Evolutionary conservation across 1,140 invertebrate genomes (phyloP).

Genomic region (Zophobas atratus): DNA sequence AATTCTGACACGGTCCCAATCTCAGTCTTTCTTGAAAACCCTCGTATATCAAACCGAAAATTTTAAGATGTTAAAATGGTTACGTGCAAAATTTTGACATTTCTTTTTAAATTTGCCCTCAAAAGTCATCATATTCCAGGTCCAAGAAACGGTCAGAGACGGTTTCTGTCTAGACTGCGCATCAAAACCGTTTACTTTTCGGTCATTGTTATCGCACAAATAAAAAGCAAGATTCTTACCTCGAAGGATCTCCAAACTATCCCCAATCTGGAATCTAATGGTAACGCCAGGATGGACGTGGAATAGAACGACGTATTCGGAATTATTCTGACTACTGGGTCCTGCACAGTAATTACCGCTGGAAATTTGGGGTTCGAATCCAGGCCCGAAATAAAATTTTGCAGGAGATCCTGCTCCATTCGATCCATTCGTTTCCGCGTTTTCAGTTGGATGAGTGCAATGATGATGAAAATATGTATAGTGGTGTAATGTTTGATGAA

Average conservation of each 20-base stretch:
- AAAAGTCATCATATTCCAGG: too few relatives aligned
- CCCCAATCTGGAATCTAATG: constrained; percentile 77
- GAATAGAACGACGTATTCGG: constrained; percentile 77
- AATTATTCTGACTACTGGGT: constrained; percentile 57
- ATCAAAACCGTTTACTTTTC: too few relatives aligned
- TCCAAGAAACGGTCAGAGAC: too few relatives aligned
- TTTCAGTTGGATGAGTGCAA: constrained; percentile 64
- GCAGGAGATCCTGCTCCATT: constrained; percentile 62
- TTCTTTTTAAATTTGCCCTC: too few relatives aligned
- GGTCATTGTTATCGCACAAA: background rate
- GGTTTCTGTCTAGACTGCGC: too few relatives aligned
- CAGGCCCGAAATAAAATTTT: constrained; percentile 71
- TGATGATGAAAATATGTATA: constrained; percentile 66
- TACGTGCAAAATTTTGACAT: too few relatives aligned
- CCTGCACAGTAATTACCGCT: constrained; percentile 55
- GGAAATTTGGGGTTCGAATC: constrained; percentile 69
- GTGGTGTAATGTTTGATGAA: constrained; percentile 62
- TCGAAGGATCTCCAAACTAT: constrained; percentile 77
- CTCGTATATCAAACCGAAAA: too few relatives aligned
- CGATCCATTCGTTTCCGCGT: constrained; percentile 45
- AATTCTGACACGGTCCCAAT: too few relatives aligned
- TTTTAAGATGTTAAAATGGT: too few relatives aligned
- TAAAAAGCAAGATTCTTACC: constrained; percentile 67
- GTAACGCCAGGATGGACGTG: constrained; percentile 81
- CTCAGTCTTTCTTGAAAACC: too few relatives aligned